Evolutionary conservation across 2,797 vertebrate species (phyloP).

Genomic region (Thamnophis elegans): DNA sequence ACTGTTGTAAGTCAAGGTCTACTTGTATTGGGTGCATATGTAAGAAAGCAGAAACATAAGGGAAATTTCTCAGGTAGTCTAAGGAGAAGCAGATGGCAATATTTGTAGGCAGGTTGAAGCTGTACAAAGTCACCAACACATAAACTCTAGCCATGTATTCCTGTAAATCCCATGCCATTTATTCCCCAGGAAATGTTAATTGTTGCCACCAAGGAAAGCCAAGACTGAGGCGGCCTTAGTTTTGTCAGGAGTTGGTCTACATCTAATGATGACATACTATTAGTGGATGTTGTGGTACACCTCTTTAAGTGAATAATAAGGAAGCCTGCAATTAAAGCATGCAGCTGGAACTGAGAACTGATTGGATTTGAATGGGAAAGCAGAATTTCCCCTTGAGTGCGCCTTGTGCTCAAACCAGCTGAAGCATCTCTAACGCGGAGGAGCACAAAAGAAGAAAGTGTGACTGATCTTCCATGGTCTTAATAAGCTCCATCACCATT

Average conservation of each 20-base stretch:
- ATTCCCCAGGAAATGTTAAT: not conserved
- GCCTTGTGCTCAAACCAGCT: not conserved
- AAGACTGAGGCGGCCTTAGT: not conserved
- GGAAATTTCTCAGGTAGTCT: not conserved
- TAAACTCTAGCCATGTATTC: not conserved
- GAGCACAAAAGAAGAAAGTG: not conserved
- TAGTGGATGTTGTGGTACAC: constrained; percentile 19
- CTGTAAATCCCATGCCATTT: not conserved
- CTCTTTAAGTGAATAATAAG: constrained; percentile 16
- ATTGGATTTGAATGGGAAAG: constrained; percentile 1
- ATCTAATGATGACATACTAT: constrained; percentile 11
- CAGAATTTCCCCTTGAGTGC: not conserved
- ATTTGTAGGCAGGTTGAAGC: not conserved
- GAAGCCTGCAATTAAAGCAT: constrained; percentile 1
- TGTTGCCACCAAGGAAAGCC: not conserved
- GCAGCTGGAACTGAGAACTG: not conserved
- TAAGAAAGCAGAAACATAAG: not conserved
- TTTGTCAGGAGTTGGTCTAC: not conserved
- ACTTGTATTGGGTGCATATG: not conserved
- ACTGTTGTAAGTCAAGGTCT: not conserved
- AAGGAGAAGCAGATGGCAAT: not conserved
- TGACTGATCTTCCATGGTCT: not conserved
- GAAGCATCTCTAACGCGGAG: not conserved
- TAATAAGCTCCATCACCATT: not conserved
- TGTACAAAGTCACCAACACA: not conserved